Evolutionary conservation across 2,113 vertebrate genomes (phyloP), one percentile per base, ranked within the genome.

Genomic region (Gobio gobio): DNA sequence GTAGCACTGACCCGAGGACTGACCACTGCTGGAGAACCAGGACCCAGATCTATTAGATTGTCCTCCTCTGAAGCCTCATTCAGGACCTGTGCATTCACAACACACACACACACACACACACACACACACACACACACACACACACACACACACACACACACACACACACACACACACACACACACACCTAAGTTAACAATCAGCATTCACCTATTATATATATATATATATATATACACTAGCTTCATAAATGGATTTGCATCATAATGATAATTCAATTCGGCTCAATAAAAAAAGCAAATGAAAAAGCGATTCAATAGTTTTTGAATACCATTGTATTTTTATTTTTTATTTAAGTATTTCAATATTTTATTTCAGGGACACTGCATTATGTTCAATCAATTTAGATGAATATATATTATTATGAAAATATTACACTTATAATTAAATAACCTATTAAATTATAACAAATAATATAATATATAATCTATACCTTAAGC

Each of bases 1-100:
- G 92, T 92, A 84, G 83, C 95, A 54, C 94, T 94, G 0, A 94
- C 93, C 94, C 96, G 95, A 9, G 97, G 97, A 83, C 95, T 97
- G 89, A 99, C 96, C 73, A 99, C 98, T 0, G 98, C 97, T 1
- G 98, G 98, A 61, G 98, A 99, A 33, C 97, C 97, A 0, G 98
- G 97, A 43, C 97, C 97, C 89, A 99, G 92, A 92, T 99, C 97
- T 93, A 99, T 99, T 86, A 99, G 95, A 91, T 99, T 99, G 93
- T 99, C 97, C 87, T 98, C 98, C 87, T 97, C 97, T 1, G 96
- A 96, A 84, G 97, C 96, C 64, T 98, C 97, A 7, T 88, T 96
- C 92, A 99, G 93, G 40, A 97, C 96, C 98, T 99, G 92, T 72
- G 3, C 75, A 77, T 64, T 22, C 54, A 45, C 33, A 45, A 80